phyloP scores from a whole-genome alignment of 2,113 vertebrate genomes.

The Clarias gariepinus region DNA sequence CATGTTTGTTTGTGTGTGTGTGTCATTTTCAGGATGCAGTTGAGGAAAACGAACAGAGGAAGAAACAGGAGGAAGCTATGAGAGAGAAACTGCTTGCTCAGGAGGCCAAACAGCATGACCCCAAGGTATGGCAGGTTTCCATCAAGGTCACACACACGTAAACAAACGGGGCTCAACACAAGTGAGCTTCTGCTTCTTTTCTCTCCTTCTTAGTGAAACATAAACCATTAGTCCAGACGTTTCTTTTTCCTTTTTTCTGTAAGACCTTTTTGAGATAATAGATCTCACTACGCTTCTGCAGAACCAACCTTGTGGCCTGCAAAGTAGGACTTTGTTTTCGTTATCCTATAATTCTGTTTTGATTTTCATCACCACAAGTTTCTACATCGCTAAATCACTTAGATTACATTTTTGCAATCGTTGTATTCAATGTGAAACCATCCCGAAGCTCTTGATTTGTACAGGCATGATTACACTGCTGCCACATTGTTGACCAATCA shows the following conservation, averaged over 20 bases:
- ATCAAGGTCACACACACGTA: not conserved
- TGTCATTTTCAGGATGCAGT: conserved; percentile 81
- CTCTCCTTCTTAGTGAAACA: not conserved
- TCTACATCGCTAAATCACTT: not conserved
- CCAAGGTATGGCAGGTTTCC: conserved; percentile 77
- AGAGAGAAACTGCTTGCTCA: conserved; percentile 91
- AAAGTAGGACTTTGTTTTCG: not conserved
- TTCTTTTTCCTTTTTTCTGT: not conserved
- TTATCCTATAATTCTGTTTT: not conserved
- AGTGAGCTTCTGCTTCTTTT: not conserved
- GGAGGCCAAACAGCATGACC: conserved; percentile 93
- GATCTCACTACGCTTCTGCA: not conserved
- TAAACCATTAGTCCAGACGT: not conserved
- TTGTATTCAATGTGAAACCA: not conserved
- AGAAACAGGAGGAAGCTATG: conserved; percentile 93
- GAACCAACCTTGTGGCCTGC: not conserved
- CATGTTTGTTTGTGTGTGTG: conserved; percentile 46
- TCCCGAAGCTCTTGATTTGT: not conserved
- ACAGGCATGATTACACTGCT: not conserved
- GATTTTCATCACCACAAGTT: not conserved
- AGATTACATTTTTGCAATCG: not conserved
- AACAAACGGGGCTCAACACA: not conserved
- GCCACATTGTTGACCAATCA: not conserved
- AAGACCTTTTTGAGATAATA: not conserved
- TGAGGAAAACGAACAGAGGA: conserved; percentile 86